A percentile compares a stretch with the other conserved stretches of the same genome.
phyloP scores from a whole-genome alignment of 2,888 invertebrate genomes.

The Dryobota labecula region DNA sequence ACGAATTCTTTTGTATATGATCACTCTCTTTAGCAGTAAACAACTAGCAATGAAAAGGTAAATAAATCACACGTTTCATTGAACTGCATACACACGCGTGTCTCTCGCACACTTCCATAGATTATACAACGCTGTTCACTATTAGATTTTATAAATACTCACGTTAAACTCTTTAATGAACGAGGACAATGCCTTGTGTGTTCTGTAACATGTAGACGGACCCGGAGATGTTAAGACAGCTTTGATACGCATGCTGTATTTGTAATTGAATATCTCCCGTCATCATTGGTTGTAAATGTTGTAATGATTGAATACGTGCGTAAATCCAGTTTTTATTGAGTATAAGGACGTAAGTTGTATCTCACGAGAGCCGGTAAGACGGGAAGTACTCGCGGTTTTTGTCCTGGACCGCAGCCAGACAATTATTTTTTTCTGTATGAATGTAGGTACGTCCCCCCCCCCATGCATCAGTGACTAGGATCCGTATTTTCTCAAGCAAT shows the following conservation, averaged over 20 bases:
- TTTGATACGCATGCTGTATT: not conserved
- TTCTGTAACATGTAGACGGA: not conserved
- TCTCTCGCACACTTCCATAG: conserved; percentile 13
- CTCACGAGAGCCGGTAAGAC: conserved; percentile 34
- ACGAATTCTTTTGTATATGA: not conserved
- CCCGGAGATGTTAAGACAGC: not conserved
- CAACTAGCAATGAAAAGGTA: not conserved
- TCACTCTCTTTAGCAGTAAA: not conserved
- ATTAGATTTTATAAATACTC: conserved; percentile 12
- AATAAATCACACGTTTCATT: not conserved
- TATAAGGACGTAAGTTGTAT: conserved; percentile 13
- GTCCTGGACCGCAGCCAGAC: conserved; percentile 15
- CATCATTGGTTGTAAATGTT: conserved; percentile 10
- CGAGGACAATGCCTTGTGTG: not conserved
- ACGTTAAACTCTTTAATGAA: conserved; percentile 9
- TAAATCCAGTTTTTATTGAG: conserved; percentile 19
- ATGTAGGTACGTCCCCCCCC: too few species aligned
- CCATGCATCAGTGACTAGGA: not conserved
- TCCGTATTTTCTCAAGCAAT: not conserved
- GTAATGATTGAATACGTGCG: conserved; percentile 15
- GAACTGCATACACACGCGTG: conserved; percentile 23
- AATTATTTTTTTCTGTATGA: conserved; percentile 24
- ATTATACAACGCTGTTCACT: conserved; percentile 22
- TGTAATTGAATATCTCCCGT: conserved; percentile 4
- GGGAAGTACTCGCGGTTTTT: conserved; percentile 41